Evolutionary conservation across 2,888 invertebrate genomes (phyloP).

Genomic region (Brachypalpus laphriformis): DNA sequence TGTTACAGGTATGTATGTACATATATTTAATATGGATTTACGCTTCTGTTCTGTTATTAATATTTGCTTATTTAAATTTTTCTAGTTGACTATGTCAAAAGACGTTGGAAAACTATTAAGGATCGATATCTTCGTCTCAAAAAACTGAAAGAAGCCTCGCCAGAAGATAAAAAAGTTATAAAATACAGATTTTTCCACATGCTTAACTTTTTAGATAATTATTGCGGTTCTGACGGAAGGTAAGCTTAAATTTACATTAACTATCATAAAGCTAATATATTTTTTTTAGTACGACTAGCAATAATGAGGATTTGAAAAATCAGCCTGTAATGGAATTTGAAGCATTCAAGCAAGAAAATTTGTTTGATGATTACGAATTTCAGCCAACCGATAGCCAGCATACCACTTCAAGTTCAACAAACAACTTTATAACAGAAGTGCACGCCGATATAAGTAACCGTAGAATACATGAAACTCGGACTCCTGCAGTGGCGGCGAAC

Average conservation of each 20-base stretch:
- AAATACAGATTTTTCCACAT: neutral
- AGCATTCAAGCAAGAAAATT: neutral
- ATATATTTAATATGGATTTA: too few relatives aligned
- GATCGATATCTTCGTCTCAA: neutral
- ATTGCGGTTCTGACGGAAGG: neutral
- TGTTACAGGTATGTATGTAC: too few relatives aligned
- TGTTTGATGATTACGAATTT: neutral
- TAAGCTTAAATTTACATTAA: neutral
- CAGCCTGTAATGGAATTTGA: neutral
- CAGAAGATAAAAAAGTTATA: neutral
- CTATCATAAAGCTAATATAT: neutral
- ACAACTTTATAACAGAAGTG: too few relatives aligned
- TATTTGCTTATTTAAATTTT: neutral
- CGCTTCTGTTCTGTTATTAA: too few relatives aligned
- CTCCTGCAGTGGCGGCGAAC: neutral
- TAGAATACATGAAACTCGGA: too few relatives aligned
- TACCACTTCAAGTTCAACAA: too few relatives aligned
- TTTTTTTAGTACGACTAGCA: neutral
- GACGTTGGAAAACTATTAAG: neutral
- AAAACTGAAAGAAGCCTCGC: neutral
- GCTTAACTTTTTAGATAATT: neutral
- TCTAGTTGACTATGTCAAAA: neutral
- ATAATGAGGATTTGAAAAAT: neutral
- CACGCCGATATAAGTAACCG: too few relatives aligned
- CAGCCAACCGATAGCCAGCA: neutral